Base-by-base conservation (phyloP, 2,888 invertebrate species). In the Hypselothyrea guttata region DNA sequence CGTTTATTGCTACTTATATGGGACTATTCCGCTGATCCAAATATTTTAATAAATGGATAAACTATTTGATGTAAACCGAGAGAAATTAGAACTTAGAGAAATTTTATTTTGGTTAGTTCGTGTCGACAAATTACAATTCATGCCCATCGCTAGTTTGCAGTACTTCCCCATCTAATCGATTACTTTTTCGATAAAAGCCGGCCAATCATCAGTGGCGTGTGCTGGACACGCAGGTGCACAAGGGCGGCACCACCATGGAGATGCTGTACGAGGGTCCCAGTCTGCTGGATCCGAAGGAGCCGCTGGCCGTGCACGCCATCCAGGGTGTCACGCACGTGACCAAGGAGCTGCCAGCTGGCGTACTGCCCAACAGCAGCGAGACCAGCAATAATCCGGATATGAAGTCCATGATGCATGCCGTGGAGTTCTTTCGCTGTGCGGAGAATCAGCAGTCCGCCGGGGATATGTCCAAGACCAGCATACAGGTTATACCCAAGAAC, bases 241-340 rank as follows among this genome's bases (percentile, higher is more conserved):
- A 15, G 3, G 1, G n/a, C 1, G 66, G 66, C 34, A 45, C 66
- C 40, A 38, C 44, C 5, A n/a, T 48, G 1, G 56, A 67, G 16
- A 52, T 65, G 61, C 37, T 65, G 44, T 67, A 67, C 52, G 56
- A 55, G 0, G 66, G 66, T 0, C 1, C 4, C 7, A 9, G 1
- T 1, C 18, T 56, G n/a, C 49, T 49, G 5, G 44, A 46, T 30
- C 1, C 18, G 4, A n/a, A 28, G 1, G 9, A 40, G 11, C 22
- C 27, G 11, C 11, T 11, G 1, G 33, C 7, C 1, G 13, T 49
- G n/a, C 31, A 9, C 0, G 65, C 66, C 16, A 44, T 37, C 9
- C 66, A 65, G 4, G 65, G 61, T 0, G 35, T 60, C 0, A 66
- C 65, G 0, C 66, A 47, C 9, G 28, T 55, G 7, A 61, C 28